Evolutionary conservation across 2,113 vertebrate species (phyloP).

Genomic region (Steatornis caripensis): DNA sequence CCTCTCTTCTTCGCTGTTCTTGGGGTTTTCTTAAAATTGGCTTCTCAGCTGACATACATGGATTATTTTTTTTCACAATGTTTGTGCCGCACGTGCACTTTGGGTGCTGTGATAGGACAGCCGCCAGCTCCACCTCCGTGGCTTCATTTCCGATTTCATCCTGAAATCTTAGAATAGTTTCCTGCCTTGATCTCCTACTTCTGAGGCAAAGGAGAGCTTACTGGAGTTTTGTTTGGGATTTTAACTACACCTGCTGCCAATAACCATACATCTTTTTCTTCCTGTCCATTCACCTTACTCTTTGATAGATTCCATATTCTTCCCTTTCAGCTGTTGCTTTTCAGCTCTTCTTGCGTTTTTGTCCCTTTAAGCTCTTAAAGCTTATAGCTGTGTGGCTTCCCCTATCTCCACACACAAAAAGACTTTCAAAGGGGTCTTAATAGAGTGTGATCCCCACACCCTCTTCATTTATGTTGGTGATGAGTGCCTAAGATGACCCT

Average conservation of each 20-base stretch:
- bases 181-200: not conserved
- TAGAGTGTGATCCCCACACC: not conserved
- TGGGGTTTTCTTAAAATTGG: not conserved
- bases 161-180: not conserved
- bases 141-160: not conserved
- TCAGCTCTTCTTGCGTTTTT: not conserved
- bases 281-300: not conserved
- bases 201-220: not conserved
- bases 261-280: not conserved
- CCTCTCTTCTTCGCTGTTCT: not conserved
- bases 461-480: not conserved
- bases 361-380: not conserved
- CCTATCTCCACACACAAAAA: not conserved
- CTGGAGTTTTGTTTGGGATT: not conserved
- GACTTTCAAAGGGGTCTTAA: not conserved
- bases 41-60: not conserved
- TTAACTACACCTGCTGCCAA: not conserved
- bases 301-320: not conserved
- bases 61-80: not conserved
- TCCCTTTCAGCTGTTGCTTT: not conserved
- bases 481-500: not conserved
- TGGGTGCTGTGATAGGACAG: not conserved
- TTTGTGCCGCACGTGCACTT: not conserved
- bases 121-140: not conserved
- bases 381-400: not conserved